Evolutionary conservation across 1,140 invertebrate species (phyloP), one percentile per base, ranked within the genome.

Genomic region (Brachionus sp.): DNA sequence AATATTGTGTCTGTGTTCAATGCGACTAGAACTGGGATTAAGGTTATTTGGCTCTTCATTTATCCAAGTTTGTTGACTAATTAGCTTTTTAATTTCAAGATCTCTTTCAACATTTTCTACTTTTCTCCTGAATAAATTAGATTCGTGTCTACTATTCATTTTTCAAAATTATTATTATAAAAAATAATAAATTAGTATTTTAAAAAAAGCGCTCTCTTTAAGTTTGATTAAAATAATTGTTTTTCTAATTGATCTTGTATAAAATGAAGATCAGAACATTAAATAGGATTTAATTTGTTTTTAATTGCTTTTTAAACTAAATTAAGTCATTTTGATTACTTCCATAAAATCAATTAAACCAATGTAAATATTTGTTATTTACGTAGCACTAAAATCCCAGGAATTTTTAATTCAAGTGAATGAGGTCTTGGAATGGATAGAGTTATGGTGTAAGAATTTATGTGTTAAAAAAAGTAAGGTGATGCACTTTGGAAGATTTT

Each of bases 91-190:
- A n/a, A 39, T 44, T 29, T 75, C 42, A n/a, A 23, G 5, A 19
- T 75, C 70, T 12, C 13, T 46, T 46, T 75, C 42, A 46, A 75
- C 1, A 46, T 19, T 19, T 13, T 75, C 5, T 7, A 75, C 23
- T 13, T 46, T 75, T 46, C 70, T 5, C 25, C 25, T 44, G 25
- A 75, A 75, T 25, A 75, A 46, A 33, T 46, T 75, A 23, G 70
- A 75, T 13, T 75, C 42, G 19, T 46, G 42, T 70, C 66, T 70
- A 75, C 46, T 46, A 19, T 39, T 29, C 70, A 75, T 75, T 75
- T 75, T 75, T 46, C 1, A 9, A 9, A n/a, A 35, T 25, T 13
- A 73, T 16, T 5, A 16, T 12, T 37, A 12, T 46, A 75, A 75
- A 75, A 75, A 75, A 75, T 46, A 42, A 23, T 6, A 9, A 29